phyloP scores from a whole-genome alignment of 1,140 invertebrate genomes.

The Zaprionus africanus region DNA sequence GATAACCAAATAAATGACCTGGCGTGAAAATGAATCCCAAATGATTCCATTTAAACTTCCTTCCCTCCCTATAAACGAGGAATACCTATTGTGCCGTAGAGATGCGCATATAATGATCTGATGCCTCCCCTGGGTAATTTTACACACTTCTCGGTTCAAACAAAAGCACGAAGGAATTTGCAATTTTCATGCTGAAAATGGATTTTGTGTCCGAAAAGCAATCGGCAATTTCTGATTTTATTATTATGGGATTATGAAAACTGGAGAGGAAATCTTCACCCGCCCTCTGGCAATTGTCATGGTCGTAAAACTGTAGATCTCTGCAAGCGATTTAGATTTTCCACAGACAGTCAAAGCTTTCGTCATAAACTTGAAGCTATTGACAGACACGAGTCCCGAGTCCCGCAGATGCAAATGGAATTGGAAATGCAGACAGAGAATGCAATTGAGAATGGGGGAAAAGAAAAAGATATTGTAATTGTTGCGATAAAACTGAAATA shows the following conservation, averaged over 20 bases:
- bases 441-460: conserved; percentile 60
- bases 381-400: conserved; percentile 61
- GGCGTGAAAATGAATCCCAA: not conserved
- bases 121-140: conserved; percentile 30
- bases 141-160: conserved; percentile 35
- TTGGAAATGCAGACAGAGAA: conserved; percentile 40
- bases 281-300: conserved; percentile 61
- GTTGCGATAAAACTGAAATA: conserved; percentile 66
- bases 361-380: conserved; percentile 68
- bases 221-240: conserved; percentile 41
- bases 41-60: not conserved
- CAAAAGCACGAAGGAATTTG: conserved; percentile 15
- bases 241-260: conserved; percentile 10
- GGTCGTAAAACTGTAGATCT: conserved; percentile 26
- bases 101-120: conserved; percentile 4
- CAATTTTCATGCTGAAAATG: conserved; percentile 69
- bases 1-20: not conserved
- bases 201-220: conserved; percentile 56
- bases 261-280: conserved; percentile 1
- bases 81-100: not conserved
- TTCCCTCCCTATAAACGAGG: not conserved
- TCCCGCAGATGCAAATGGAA: conserved; percentile 28
- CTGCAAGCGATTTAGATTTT: conserved; percentile 15
- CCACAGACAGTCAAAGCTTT: conserved; percentile 29
- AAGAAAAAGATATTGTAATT: conserved; percentile 50